These are phyloP conservation scores for Drosophila oshimai DNA, from an alignment of 1,140 invertebrate species.

Conservation along the genomic window DNA sequence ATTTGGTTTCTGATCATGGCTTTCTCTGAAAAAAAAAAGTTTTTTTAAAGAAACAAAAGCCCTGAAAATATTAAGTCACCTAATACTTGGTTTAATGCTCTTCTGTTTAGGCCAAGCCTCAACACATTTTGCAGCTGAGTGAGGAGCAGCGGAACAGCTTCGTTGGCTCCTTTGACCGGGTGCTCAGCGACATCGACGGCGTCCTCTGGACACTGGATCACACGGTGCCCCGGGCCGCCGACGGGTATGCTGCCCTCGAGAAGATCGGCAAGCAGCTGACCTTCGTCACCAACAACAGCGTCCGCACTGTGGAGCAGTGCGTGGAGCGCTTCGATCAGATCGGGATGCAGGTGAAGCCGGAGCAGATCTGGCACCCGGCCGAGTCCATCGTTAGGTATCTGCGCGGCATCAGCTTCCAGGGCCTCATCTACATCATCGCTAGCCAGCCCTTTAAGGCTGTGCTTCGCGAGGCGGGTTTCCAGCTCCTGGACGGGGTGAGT, in stretches of 20 bases:
- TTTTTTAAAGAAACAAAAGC: too few relatives aligned
- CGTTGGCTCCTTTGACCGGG: slow-evolving; percentile 82
- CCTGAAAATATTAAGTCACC: too few relatives aligned
- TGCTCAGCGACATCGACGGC: slow-evolving; percentile 84
- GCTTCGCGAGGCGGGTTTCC: slow-evolving; percentile 80
- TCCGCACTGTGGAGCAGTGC: slow-evolving; percentile 77
- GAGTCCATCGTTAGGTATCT: slow-evolving; percentile 82
- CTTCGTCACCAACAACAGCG: slow-evolving; percentile 89
- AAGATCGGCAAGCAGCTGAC: slow-evolving; percentile 87
- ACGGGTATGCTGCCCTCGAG: slow-evolving; percentile 84
- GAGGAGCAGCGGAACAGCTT: slow-evolving; percentile 69
- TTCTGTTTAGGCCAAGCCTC: slow-evolving; percentile 10
- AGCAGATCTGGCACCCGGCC: slow-evolving; percentile 82
- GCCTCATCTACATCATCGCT: slow-evolving; percentile 82
- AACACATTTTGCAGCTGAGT: slow-evolving; percentile 46
- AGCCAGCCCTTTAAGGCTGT: slow-evolving; percentile 57
- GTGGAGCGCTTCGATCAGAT: slow-evolving; percentile 31
- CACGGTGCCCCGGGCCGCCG: slow-evolving; percentile 83
- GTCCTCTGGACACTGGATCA: slow-evolving; percentile 85
- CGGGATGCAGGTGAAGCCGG: slow-evolving; percentile 27
- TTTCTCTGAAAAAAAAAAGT: too few relatives aligned
- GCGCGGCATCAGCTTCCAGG: slow-evolving; percentile 82
- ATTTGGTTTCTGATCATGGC: too few relatives aligned
- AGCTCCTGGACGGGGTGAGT: slow-evolving; percentile 83
- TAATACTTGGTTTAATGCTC: too few relatives aligned